Evolutionary conservation across 1,140 invertebrate genomes (phyloP), one percentile per base, ranked within the genome.

Genomic region (Tetramorium simillimum): DNA sequence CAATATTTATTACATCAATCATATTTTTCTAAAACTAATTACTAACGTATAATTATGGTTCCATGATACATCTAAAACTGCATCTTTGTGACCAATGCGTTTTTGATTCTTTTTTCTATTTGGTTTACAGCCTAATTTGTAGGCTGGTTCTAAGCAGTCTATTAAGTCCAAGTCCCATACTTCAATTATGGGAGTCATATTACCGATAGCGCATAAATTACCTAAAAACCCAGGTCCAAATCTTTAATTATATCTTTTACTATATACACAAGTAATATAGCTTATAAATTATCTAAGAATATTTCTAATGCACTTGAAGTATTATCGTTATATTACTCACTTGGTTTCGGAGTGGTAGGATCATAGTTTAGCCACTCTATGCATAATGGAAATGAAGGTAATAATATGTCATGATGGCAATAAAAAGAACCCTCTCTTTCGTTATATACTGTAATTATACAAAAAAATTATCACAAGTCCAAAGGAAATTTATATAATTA

Each of bases 101-200:
- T 96, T 96, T 40, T 95, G 95, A 88, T 96, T 95, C 95, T 96
- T 97, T 93, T 98, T 98, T 93, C 97, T 97, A 93, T 96, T 98
- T n/a, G 96, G 96, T 90, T 97, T 97, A 69, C 96, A 96, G 5
- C 98, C 98, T 21, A 99, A 95, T 90, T 96, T 97, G 91, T 97
- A 97, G 0, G 97, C 97, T 53, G 99, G 98, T 93, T 99, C 98
- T 28, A 99, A 95, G 86, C 97, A 97, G 93, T 99, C 98, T 73
- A 99, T 97, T 73, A 99, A 96, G 95, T 99, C 99, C 46, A 99
- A 94, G 94, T 99, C 98, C 99, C 99, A 99, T 14, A 99, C 96
- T 87, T 98, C 97, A 84, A 99, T 99, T 62, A 98, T 96, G 1
- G 98, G 97, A 86, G 97, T 97, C 98, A 99, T 99, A 56, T 97